phyloP scores from a whole-genome alignment of 1,140 invertebrate genomes.

The Euwallacea similis region DNA sequence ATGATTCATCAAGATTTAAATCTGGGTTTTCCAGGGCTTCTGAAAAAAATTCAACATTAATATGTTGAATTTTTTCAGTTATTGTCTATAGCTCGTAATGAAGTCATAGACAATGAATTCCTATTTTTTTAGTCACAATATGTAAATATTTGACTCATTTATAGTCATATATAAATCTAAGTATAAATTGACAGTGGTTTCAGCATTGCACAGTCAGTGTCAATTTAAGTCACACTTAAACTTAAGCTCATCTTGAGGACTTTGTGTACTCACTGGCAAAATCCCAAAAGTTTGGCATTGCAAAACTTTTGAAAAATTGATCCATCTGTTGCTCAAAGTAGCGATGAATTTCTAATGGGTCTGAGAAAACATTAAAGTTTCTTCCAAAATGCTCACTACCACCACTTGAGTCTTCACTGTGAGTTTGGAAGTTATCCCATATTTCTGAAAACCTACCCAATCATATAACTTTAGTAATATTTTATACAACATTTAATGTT shows the following conservation, averaged over 20 bases:
- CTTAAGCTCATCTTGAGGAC: no score
- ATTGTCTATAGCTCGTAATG: no score
- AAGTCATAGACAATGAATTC: no score
- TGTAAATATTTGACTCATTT: not conserved
- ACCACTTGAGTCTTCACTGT: not conserved
- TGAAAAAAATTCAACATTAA: no score
- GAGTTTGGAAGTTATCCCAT: not conserved
- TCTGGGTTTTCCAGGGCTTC: no score
- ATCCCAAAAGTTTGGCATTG: conserved; percentile 45
- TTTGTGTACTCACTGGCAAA: conserved; percentile 33
- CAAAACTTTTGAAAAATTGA: conserved; percentile 51
- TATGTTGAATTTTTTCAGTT: no score
- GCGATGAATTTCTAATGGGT: conserved; percentile 56
- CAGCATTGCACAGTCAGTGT: not conserved
- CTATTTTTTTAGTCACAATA: not conserved
- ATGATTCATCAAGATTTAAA: no score
- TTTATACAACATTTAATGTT: not conserved
- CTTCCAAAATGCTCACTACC: not conserved
- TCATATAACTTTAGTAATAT: not conserved
- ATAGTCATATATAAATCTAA: not conserved
- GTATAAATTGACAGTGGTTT: not conserved
- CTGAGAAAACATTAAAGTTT: conserved; percentile 54
- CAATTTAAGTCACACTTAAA: not conserved
- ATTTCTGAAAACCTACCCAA: not conserved
- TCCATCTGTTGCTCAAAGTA: conserved; percentile 57